Evolutionary conservation across 1,140 invertebrate genomes (phyloP), one percentile per base, ranked within the genome.

Genomic region (Lerema accius): DNA sequence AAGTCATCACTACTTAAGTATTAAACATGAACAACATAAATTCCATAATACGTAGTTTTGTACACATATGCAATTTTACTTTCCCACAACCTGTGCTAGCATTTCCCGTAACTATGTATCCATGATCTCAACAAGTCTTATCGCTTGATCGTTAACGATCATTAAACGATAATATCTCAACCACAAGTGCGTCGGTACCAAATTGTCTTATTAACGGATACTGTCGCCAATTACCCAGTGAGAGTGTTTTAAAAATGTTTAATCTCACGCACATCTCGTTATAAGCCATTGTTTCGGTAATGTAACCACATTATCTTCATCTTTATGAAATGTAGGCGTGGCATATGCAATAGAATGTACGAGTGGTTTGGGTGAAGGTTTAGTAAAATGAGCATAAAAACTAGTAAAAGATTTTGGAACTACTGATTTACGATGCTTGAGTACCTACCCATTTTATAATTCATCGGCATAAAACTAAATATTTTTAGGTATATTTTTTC

Each of bases 211-310:
- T 76, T 78, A 80, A 70, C 64, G 53, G 63, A 74, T 73, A 76
- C 71, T 69, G 65, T 72, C 60, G 65, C 69, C 77, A 81, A 79
- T 82, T 85, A 83, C 65, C 66, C 64, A 79, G 84, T 72, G 82
- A 86, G 84, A 86, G 84, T 84, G 74, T 71, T 82, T 76, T 75
- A 64, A 77, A 73, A 76, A 64, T 46, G 43, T 19, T 65, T 74
- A 73, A 81, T 81, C 75, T 73, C 73, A 74, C 76, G 74, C 78
- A 66, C 49, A 78, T 83, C 76, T 72, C 60, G 45, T 9, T 6
- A 15, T 56, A 37, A 53, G 60, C 61, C 58, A 64, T 59, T 37
- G 50, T 32, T 49, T 56, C 48, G 15, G 40, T 37, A 32, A 43
- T 28, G 9, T 23, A 23, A n/a, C n/a, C n/a, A 10, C 35, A 5